A percentile compares a stretch with the other conserved stretches of the same genome.
These are phyloP conservation scores for Misgurnus mizolepis DNA, from an alignment of 2,113 vertebrate species.

Conservation along the genomic window DNA sequence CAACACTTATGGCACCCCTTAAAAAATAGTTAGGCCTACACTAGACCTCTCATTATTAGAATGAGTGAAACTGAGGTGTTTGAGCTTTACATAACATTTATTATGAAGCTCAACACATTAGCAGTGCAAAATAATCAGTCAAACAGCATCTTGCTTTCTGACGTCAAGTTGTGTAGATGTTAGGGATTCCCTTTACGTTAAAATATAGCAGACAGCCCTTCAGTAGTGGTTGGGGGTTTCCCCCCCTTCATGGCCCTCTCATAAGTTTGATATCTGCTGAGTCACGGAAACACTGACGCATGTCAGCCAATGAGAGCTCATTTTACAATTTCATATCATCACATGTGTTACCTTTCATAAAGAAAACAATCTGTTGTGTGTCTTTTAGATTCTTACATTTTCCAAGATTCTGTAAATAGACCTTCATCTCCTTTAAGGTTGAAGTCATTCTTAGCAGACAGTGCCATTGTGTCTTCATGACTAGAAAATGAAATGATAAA, in stretches of 20 bases:
- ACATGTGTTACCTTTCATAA: not conserved
- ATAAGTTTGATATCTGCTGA: constrained; percentile 49
- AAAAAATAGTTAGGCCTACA: not conserved
- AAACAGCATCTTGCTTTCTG: constrained; percentile 51
- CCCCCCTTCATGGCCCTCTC: constrained; percentile 36
- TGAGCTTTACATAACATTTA: constrained; percentile 1
- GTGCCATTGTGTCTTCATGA: too few species aligned
- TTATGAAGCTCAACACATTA: not conserved
- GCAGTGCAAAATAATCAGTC: constrained; percentile 52
- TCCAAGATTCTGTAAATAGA: not conserved
- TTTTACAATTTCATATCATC: not conserved
- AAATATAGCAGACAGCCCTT: not conserved
- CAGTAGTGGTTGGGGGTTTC: not conserved
- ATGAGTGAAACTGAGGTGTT: not conserved
- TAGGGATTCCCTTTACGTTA: constrained; percentile 66
- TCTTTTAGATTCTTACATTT: not conserved
- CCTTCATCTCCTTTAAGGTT: too few species aligned
- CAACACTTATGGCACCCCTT: too few species aligned
- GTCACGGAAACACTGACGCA: constrained; percentile 39
- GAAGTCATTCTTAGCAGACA: too few species aligned
- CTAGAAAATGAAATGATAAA: too few species aligned
- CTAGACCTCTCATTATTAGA: not conserved
- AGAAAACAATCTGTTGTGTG: not conserved
- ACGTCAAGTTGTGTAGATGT: constrained; percentile 67
- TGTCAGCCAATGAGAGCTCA: not conserved